A percentile compares a stretch with the other conserved stretches of the same genome.
phyloP scores from a whole-genome alignment of 2,113 vertebrate species.

The Alethe castanea region DNA sequence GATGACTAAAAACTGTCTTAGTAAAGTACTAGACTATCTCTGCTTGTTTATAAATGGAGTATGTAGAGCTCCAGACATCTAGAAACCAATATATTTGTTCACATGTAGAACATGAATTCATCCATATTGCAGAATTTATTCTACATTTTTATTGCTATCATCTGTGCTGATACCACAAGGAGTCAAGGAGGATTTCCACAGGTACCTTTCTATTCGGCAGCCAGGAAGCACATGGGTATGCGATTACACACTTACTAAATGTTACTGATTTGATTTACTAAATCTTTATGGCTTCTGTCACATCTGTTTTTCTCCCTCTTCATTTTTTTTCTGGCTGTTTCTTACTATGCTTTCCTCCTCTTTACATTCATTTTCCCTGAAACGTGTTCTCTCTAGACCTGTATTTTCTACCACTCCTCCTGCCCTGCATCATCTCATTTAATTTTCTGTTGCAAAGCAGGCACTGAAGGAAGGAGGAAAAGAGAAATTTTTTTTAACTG shows the following conservation, averaged over 20 bases:
- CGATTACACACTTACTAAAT: neutral
- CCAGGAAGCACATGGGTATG: neutral
- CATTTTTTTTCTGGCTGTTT: neutral
- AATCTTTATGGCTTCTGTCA: neutral
- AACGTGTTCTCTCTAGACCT: neutral
- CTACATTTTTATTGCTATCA: neutral
- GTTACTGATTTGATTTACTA: neutral
- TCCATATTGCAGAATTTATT: neutral
- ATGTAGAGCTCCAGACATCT: neutral
- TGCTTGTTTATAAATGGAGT: neutral
- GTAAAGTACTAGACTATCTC: neutral
- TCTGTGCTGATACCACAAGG: neutral
- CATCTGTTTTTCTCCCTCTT: neutral
- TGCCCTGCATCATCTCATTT: neutral
- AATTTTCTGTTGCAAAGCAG: neutral
- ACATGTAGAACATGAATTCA: fast-evolving
- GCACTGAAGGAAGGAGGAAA: neutral
- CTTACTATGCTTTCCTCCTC: neutral
- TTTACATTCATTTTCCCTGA: neutral
- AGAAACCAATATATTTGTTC: neutral
- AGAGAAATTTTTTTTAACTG: neutral
- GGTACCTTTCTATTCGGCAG: neutral
- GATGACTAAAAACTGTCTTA: neutral
- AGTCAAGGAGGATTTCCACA: neutral
- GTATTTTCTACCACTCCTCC: neutral